These are phyloP conservation scores for Ophiodon elongatus DNA, from an alignment of 2,113 vertebrate species.

Conservation along the genomic window DNA sequence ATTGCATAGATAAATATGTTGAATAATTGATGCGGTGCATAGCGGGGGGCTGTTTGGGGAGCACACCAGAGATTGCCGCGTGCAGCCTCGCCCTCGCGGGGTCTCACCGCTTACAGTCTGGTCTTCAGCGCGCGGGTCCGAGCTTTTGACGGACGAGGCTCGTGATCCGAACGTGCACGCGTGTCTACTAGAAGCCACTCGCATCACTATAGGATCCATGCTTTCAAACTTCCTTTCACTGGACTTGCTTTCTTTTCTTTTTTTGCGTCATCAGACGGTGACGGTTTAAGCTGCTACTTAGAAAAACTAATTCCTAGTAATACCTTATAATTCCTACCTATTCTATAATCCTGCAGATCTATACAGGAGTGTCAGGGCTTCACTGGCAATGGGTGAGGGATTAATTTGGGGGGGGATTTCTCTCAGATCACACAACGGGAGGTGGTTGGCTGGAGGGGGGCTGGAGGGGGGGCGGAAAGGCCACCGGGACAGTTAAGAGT, in stretches of 20 bases:
- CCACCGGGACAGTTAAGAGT: conserved; percentile 55
- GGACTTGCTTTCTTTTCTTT: neutral
- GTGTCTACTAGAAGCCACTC: neutral
- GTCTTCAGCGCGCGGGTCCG: conserved; percentile 46
- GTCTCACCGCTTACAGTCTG: conserved; percentile 64
- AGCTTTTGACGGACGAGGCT: conserved; percentile 17
- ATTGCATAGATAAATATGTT: conserved; percentile 86
- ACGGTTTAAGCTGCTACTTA: conserved; percentile 64
- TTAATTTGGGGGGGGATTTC: conserved; percentile 51
- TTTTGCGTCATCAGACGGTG: conserved; percentile 49
- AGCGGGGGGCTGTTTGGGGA: conserved; percentile 78
- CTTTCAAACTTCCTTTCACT: conserved; percentile 11
- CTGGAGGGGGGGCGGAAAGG: conserved; percentile 24
- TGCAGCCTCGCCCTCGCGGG: conserved; percentile 58
- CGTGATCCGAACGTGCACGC: conserved; percentile 55
- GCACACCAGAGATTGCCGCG: conserved; percentile 71
- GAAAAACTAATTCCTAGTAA: conserved; percentile 65
- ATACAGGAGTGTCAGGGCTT: conserved; percentile 67
- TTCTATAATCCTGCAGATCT: conserved; percentile 69
- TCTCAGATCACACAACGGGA: conserved; percentile 53
- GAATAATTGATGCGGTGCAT: conserved; percentile 84
- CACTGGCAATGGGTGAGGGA: conserved; percentile 56
- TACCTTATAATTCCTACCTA: conserved; percentile 65
- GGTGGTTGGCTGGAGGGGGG: conserved; percentile 20
- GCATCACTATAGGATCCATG: conserved; percentile 34